Conservation (phyloP, 2,113 vertebrate species). For the Erythrolamprus reginae region DNA sequence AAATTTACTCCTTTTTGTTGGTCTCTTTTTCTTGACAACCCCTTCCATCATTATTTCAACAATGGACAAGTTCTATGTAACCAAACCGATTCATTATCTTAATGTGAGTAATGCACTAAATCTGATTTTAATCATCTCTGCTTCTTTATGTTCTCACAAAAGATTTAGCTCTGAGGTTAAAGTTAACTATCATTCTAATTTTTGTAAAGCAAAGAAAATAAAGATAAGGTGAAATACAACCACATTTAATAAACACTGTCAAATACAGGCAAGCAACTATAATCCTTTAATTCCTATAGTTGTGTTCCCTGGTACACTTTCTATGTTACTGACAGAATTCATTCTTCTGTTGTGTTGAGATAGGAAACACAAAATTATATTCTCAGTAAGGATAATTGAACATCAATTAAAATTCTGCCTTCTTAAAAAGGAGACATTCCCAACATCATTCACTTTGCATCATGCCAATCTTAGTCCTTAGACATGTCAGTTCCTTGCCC, state of each 20-base stretch:
- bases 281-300: background rate
- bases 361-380: background rate
- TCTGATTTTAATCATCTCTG: background rate
- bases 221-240: background rate
- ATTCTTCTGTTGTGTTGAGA: background rate
- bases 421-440: background rate
- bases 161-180: background rate
- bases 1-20: constrained; percentile 81
- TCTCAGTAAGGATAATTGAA: background rate
- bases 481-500: background rate
- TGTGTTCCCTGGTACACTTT: background rate
- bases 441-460: background rate
- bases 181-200: background rate
- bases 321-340: background rate
- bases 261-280: background rate
- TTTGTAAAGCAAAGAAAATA: background rate
- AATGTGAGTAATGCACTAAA: constrained; percentile 76
- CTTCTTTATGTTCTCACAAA: background rate
- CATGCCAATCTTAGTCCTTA: background rate
- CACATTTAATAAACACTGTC: background rate
- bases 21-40: constrained; percentile 93
- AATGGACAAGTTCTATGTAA: constrained; percentile 94
- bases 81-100: constrained; percentile 84
- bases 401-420: background rate
- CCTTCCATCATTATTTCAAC: constrained; percentile 90